Evolutionary conservation across 2,888 invertebrate genomes (phyloP).

Genomic region (Amblyjoppa proteus): DNA sequence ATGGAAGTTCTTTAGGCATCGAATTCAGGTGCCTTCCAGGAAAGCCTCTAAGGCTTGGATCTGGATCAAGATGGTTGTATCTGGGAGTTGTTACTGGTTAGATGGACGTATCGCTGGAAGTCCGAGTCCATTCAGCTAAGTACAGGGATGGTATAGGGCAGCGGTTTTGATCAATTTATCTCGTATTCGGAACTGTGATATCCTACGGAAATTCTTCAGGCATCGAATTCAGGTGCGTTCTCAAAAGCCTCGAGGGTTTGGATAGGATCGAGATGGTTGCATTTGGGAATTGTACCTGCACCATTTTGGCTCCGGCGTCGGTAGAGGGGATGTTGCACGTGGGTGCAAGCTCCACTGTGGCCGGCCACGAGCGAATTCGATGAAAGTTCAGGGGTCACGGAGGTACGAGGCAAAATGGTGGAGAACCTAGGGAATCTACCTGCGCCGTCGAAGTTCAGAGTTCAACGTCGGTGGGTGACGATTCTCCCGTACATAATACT

Average conservation of each 20-base stretch:
- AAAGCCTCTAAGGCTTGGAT: conserved; percentile 32
- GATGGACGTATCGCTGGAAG: background rate
- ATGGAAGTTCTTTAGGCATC: background rate
- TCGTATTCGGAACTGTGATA: background rate
- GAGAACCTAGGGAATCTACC: conserved; percentile 36
- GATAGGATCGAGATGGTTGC: background rate
- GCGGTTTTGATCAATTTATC: background rate
- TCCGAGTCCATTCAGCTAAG: background rate
- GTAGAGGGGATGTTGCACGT: conserved; percentile 43
- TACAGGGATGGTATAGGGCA: background rate
- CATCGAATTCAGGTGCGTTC: conserved; percentile 29
- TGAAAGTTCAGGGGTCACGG: conserved; percentile 77
- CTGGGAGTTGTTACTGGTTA: background rate
- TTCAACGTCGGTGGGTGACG: conserved; percentile 67
- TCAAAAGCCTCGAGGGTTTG: conserved; percentile 32
- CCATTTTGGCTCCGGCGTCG: background rate
- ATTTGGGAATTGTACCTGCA: conserved; percentile 7
- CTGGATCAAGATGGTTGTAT: conserved; percentile 30
- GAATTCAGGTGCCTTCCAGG: conserved; percentile 29
- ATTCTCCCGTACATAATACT: conserved; percentile 42
- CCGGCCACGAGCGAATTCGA: conserved; percentile 50
- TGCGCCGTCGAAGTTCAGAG: conserved; percentile 75
- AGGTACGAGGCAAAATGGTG: conserved; percentile 59
- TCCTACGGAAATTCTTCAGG: background rate
- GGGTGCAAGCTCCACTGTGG: conserved; percentile 24